Conservation (phyloP, 1,140 invertebrate genomes). For the Maniola jurtina region DNA sequence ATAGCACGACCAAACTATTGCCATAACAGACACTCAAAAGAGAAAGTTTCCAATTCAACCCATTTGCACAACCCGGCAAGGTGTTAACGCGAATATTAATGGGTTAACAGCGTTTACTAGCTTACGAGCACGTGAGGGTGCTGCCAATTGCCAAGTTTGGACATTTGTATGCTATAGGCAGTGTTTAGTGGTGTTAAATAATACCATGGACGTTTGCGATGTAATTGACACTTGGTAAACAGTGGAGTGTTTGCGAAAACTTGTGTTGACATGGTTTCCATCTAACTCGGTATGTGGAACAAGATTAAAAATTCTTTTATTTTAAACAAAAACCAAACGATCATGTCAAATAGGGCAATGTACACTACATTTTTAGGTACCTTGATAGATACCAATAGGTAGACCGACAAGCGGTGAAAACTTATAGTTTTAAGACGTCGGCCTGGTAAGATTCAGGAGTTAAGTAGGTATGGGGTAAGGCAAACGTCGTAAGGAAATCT, state of each 20-base stretch:
- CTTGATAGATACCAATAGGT: too few species aligned
- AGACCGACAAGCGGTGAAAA: too few species aligned
- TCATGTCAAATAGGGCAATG: too few species aligned
- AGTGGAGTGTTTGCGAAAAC: not conserved
- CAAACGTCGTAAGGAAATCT: too few species aligned
- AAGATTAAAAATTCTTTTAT: too few species aligned
- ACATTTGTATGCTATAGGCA: conserved; percentile 11
- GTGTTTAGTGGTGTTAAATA: conserved; percentile 14
- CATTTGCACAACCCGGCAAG: conserved; percentile 38
- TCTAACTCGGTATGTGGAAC: too few species aligned
- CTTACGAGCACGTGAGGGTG: conserved; percentile 36
- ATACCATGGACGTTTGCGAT: conserved; percentile 13
- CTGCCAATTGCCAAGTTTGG: conserved; percentile 19
- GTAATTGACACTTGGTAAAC: conserved; percentile 2
- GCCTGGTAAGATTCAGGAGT: too few species aligned
- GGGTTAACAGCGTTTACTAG: conserved; percentile 37
- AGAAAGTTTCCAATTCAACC: conserved; percentile 39
- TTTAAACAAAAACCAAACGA: too few species aligned
- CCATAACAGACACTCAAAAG: conserved; percentile 28
- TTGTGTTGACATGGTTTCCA: not conserved
- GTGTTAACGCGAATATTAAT: conserved; percentile 48
- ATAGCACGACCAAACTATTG: conserved; percentile 10
- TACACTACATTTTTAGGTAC: too few species aligned
- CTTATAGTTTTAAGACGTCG: too few species aligned
- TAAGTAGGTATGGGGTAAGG: too few species aligned